phyloP scores from a whole-genome alignment of 2,888 invertebrate species.

The Drosophila crucigera region DNA sequence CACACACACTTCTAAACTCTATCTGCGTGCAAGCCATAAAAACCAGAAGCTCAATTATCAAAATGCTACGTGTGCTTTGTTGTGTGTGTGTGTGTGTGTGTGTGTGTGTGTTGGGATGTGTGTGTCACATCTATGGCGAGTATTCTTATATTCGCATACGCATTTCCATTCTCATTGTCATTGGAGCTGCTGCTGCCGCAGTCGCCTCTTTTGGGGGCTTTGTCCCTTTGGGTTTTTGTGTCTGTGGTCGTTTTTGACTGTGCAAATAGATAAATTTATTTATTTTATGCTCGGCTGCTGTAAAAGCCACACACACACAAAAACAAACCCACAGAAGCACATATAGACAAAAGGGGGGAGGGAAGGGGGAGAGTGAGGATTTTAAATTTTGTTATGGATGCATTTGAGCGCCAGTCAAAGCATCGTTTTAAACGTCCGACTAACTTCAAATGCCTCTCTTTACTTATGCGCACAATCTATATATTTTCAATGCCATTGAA shows the following conservation, averaged over 20 bases:
- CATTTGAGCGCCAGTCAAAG: conserved; percentile 19
- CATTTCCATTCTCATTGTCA: conserved; percentile 49
- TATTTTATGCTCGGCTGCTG: conserved; percentile 70
- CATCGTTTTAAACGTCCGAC: conserved; percentile 31
- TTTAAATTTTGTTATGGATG: conserved; percentile 10
- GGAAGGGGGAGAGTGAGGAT: not conserved
- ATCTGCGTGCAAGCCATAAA: conserved; percentile 74
- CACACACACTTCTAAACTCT: conserved; percentile 33
- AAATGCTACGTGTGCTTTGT: conserved; percentile 72
- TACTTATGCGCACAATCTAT: conserved; percentile 56
- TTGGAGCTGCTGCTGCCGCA: conserved; percentile 11
- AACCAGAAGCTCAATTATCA: conserved; percentile 80
- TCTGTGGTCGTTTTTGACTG: conserved; percentile 73
- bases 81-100: conserved; percentile 21
- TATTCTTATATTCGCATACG: conserved; percentile 38
- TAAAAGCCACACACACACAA: conserved; percentile 45
- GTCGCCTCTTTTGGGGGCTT: conserved; percentile 39
- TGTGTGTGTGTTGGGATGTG: conserved; percentile 28
- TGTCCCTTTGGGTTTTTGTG: conserved; percentile 62
- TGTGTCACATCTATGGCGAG: conserved; percentile 28
- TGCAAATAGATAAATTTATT: conserved; percentile 80
- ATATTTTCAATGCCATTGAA: conserved; percentile 50
- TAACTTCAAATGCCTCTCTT: conserved; percentile 62
- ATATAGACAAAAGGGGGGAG: not conserved
- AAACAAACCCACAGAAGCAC: not conserved